Base-by-base conservation (phyloP, 30 jellyfish, hydroid and myxozoan genomes). In the Catostylus mosaicus region DNA sequence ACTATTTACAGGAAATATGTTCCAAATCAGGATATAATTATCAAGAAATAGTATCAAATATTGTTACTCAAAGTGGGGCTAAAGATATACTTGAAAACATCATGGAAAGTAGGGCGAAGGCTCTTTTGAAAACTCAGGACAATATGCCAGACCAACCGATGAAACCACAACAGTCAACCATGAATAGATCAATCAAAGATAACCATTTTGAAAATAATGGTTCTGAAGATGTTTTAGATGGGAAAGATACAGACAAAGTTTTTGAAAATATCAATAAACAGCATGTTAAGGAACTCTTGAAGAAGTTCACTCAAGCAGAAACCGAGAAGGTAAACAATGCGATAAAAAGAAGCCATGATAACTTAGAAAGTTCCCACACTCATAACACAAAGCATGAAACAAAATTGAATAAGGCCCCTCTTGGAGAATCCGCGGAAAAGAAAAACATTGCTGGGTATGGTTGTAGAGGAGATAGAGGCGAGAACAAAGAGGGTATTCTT, bases 1-100 rank as follows among this genome's bases (percentile, higher is more conserved):
- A 80, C 38, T 80, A 64, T 31, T 30, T 88, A 83, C 91, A 88
- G 79, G 90, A 79, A 24, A 88, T 88, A 20, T 88, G 97, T 63
- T 0, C 66, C 2, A 88, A 88, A 45, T 88, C 88, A 20, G 97
- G 97, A 32, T 80, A 79, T 63, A 40, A 52, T 51, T 80, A 77
- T 69, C 88, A 88, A 8, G 84, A 81, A 23, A 67, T 80, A 16
- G 74, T 70, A 18, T 65, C 96, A 27, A 76, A 52, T 34, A 37
- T 72, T 10, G 86, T 63, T 2, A 56, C 78, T 19, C 88, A 86
- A 67, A 76, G 80, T 19, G 96, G 83, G 19, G 87, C 78, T n/a
- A 37, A 77, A 22, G 50, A 37, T 31, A 40, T 86, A 37, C 62
- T 86, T 46, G 78, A 75, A 19, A 76, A 50, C 12, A 75, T 86